These are phyloP conservation scores for Leptopilina syphax DNA, from an alignment of 2,888 invertebrate genomes.

Conservation along the genomic window DNA sequence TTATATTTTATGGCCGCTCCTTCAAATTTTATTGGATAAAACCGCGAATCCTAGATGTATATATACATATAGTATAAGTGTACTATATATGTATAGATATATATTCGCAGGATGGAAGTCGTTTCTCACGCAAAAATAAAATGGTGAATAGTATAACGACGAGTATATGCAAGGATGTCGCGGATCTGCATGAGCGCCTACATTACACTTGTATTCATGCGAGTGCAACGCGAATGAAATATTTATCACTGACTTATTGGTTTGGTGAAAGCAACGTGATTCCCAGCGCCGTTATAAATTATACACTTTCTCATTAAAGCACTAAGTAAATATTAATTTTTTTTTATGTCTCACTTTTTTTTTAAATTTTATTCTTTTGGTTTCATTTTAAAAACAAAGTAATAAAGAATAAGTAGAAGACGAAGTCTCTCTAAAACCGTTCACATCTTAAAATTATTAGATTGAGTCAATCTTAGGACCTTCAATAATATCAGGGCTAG, in stretches of 20 bases:
- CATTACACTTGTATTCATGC: conserved; percentile 60
- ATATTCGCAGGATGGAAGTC: conserved; percentile 58
- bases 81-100: conserved; percentile 43
- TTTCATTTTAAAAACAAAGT: background rate
- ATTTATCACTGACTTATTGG: conserved; percentile 63
- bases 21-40: conserved; percentile 60
- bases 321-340: conserved; percentile 26
- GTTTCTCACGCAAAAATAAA: conserved; percentile 65
- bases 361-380: conserved; percentile 29
- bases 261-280: conserved; percentile 60
- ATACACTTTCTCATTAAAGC: conserved; percentile 31
- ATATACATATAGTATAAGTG: too few relatives aligned
- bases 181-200: conserved; percentile 58
- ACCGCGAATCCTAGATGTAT: conserved; percentile 51
- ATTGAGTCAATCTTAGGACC: too few relatives aligned
- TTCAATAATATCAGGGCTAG: too few relatives aligned
- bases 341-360: background rate
- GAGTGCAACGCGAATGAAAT: conserved; percentile 62
- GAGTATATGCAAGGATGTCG: conserved; percentile 54
- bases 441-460: too few relatives aligned
- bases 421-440: too few relatives aligned
- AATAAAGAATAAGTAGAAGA: too few relatives aligned
- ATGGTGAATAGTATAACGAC: conserved; percentile 49
- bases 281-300: conserved; percentile 52
- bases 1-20: conserved; percentile 62